Evolutionary conservation across 2,797 vertebrate species (phyloP), one percentile per base, ranked within the genome.

Genomic region (Helicolenus hilgendorfi): DNA sequence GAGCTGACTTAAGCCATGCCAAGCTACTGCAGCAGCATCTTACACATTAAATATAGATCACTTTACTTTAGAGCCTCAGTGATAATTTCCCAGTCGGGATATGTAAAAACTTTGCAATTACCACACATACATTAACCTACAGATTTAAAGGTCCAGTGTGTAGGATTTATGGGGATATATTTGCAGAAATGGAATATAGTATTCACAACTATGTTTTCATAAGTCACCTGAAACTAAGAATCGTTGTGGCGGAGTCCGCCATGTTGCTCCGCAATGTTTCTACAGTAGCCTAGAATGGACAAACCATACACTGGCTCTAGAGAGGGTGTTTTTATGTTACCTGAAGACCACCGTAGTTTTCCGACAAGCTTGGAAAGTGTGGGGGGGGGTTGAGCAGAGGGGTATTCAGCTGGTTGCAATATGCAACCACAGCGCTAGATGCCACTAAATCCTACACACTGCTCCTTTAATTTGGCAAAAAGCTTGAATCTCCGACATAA

Each of bases 81-180:
- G 11, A 45, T 56, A 15, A 72, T 70, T 70, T 83, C 22, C 49
- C 10, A 38, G 31, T 29, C 9, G 26, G n/a, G 26, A 24, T 24
- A 14, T 75, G 27, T 71, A 60, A 79, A 75, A 15, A 26, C 10
- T 77, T 27, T 62, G 20, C 45, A 67, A 13, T 72, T 60, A 63
- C 24, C 14, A 4, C 18, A 31, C 26, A 36, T 7, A 22, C 18
- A 29, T 55, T 41, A 22, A 56, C 35, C 35, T 13, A 26, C 8
- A 11, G 11, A 29, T 20, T 38, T 36, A 18, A 84, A 49, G 18
- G 45, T 49, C 45, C 45, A 49, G 45, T 49, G 15, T 49, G 45
- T 49, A 20, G 3, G 15, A 49, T 20, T 20, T 49, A 49, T 18
- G 7, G 0, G 18, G 15, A 49, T 20, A 20, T 49, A 49, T 49